These are phyloP conservation scores for Sicus ferrugineus DNA, from an alignment of 2,888 invertebrate genomes.

Conservation along the genomic window DNA sequence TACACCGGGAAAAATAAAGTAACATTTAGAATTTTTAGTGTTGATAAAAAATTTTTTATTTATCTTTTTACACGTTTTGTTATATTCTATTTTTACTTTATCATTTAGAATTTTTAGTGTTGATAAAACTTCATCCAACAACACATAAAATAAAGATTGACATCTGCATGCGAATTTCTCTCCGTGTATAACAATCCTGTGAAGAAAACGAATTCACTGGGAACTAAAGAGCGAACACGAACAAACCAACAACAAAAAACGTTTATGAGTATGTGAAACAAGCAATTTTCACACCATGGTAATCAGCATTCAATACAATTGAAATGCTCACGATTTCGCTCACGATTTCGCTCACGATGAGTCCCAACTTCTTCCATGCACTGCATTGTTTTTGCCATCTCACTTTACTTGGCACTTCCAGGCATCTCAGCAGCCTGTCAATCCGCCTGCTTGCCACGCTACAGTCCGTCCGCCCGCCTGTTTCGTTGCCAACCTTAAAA, in stretches of 20 bases:
- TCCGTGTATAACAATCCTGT: not conserved
- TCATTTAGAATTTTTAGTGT: too few relatives aligned
- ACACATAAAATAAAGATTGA: too few relatives aligned
- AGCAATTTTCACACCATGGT: conserved; percentile 49
- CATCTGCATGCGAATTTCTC: not conserved
- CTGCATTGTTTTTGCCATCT: conserved; percentile 8
- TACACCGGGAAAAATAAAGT: too few relatives aligned
- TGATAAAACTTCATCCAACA: too few relatives aligned
- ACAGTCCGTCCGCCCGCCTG: not conserved
- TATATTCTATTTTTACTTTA: too few relatives aligned
- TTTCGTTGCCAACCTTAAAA: conserved; percentile 55
- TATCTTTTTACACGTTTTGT: too few relatives aligned
- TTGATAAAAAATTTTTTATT: too few relatives aligned
- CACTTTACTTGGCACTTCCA: not conserved
- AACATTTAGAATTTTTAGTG: too few relatives aligned
- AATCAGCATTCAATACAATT: conserved; percentile 32
- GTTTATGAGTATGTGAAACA: conserved; percentile 25
- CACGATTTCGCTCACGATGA: not conserved
- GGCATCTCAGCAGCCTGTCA: not conserved
- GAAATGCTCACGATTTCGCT: conserved; percentile 21
- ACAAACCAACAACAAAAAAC: conserved; percentile 16
- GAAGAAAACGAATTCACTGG: not conserved
- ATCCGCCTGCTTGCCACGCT: not conserved
- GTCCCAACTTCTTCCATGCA: not conserved
- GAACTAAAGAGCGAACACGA: not conserved